phyloP scores from a whole-genome alignment of 2,888 invertebrate genomes.

The Podotricha telesiphe region DNA sequence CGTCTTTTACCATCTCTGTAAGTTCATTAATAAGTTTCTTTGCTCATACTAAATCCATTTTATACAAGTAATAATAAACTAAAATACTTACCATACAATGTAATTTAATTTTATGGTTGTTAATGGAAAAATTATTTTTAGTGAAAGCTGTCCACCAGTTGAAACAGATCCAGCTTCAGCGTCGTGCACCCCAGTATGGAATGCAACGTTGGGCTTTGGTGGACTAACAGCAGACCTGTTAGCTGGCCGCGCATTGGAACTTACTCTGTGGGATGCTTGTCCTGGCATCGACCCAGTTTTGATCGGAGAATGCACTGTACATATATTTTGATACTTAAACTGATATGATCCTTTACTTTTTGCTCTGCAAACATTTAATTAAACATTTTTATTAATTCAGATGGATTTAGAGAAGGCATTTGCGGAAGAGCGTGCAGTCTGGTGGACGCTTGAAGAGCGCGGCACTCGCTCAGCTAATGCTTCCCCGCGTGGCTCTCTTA shows the following conservation, averaged over 20 bases:
- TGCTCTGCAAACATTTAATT: neutral
- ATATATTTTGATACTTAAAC: conserved; percentile 36
- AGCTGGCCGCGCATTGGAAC: conserved; percentile 91
- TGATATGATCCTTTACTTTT: neutral
- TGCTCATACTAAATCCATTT: neutral
- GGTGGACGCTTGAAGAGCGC: conserved; percentile 94
- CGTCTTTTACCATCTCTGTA: conserved; percentile 91
- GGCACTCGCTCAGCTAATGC: conserved; percentile 90
- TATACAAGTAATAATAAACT: too few relatives aligned
- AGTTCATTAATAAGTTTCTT: conserved; percentile 58
- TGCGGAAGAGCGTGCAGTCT: conserved; percentile 93
- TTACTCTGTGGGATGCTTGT: conserved; percentile 94
- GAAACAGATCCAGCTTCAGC: conserved; percentile 94
- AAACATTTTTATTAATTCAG: conserved; percentile 49
- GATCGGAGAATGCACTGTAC: conserved; percentile 90
- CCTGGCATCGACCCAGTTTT: conserved; percentile 92
- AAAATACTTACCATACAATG: too few relatives aligned
- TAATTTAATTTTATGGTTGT: neutral
- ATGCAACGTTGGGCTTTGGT: conserved; percentile 93
- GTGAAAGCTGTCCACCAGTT: conserved; percentile 89
- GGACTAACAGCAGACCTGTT: conserved; percentile 91
- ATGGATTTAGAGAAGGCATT: conserved; percentile 92
- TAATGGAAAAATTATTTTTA: conserved; percentile 55
- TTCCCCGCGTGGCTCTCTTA: conserved; percentile 91
- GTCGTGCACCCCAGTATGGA: conserved; percentile 95